phyloP scores from a whole-genome alignment of 2,888 invertebrate species.

The Actias luna region DNA sequence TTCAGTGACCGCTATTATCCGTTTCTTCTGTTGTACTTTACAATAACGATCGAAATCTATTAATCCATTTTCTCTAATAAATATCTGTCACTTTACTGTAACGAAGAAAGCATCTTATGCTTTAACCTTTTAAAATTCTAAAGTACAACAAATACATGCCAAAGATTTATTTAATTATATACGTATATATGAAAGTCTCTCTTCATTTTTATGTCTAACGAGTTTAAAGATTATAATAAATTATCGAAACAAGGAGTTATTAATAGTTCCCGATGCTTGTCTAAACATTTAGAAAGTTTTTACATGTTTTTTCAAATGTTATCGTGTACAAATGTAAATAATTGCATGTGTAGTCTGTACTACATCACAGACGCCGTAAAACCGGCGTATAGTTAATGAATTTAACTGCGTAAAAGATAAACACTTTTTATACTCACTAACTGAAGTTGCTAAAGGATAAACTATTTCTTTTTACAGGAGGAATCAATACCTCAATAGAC shows the following conservation, averaged over 20 bases:
- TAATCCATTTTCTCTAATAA: too few species aligned
- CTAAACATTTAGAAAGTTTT: slow-evolving; percentile 52
- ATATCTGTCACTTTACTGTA: too few species aligned
- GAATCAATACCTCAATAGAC: slow-evolving; percentile 74
- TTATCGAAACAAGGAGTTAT: slow-evolving; percentile 28
- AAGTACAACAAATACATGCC: neutral
- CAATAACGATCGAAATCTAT: too few species aligned
- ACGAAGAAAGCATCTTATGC: too few species aligned
- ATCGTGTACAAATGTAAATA: slow-evolving; percentile 44
- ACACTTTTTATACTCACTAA: slow-evolving; percentile 14
- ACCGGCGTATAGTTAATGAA: slow-evolving; percentile 29
- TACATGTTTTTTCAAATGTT: slow-evolving; percentile 37
- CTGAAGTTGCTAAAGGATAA: neutral
- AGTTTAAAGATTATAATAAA: slow-evolving; percentile 20
- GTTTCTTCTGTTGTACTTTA: too few species aligned
- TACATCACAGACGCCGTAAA: slow-evolving; percentile 34
- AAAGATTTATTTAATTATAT: neutral
- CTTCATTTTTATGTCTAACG: neutral
- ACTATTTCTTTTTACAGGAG: slow-evolving; percentile 52
- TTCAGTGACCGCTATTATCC: too few species aligned
- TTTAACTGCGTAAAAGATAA: slow-evolving; percentile 24
- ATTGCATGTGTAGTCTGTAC: slow-evolving; percentile 37
- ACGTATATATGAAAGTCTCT: neutral
- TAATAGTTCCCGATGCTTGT: slow-evolving; percentile 31
- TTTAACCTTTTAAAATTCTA: neutral